Percentiles rank a stretch among this genome's conserved stretches.
Conservation (phyloP, 92 coral and sea anemone genomes). For the Actinostola sp. region DNA sequence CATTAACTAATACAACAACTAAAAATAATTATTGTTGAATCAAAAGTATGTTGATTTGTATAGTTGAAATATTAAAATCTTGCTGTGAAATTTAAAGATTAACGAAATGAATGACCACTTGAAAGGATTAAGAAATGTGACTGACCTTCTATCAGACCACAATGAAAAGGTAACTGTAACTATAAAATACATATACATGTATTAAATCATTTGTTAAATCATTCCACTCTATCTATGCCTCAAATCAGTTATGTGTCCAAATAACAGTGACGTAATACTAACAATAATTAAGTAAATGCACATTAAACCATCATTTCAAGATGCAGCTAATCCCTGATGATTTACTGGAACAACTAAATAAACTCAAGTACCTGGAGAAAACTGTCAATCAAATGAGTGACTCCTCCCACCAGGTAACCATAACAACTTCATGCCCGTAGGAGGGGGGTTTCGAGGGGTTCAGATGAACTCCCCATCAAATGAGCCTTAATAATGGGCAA, state of each 20-base stretch:
- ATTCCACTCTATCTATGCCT: too few species aligned
- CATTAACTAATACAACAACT: neutral
- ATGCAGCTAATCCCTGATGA: conserved; percentile 88
- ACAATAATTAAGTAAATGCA: too few species aligned
- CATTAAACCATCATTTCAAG: conserved; percentile 27
- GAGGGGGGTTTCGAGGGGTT: too few species aligned
- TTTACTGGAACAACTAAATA: conserved; percentile 84
- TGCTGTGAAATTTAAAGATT: conserved; percentile 44
- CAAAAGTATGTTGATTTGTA: too few species aligned
- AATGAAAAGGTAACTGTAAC: conserved; percentile 71
- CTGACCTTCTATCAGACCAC: conserved; percentile 61
- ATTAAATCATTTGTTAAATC: too few species aligned
- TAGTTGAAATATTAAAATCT: neutral
- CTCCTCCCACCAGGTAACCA: conserved; percentile 68
- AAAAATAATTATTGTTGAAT: neutral
- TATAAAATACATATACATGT: neutral
- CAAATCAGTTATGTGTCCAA: too few species aligned
- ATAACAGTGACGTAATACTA: neutral
- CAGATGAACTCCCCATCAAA: too few species aligned
- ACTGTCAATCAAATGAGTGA: conserved; percentile 68
- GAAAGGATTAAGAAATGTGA: conserved; percentile 57
- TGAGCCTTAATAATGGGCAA: too few species aligned
- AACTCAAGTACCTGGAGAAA: conserved; percentile 78
- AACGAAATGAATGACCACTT: conserved; percentile 64
- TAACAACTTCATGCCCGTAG: neutral